Base-by-base conservation (phyloP, 1,140 invertebrate species). In the Ips typographus region DNA sequence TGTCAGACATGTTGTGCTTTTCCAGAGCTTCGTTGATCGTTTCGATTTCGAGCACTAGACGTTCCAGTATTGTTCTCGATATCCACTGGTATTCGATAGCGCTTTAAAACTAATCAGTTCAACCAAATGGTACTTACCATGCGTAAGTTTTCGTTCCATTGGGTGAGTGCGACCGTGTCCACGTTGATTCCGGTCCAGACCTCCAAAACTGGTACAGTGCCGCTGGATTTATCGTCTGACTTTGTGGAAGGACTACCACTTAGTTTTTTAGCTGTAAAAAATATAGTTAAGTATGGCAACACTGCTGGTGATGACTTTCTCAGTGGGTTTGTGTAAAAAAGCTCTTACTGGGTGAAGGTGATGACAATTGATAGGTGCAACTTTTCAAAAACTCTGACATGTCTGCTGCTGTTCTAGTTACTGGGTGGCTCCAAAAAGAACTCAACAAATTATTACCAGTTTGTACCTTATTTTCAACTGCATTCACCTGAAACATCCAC, bases 41-140 rank as follows among this genome's bases (percentile, higher is more conserved):
- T 55, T 88, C 84, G 69, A 94, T 92, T 82, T 93, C 91, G 51
- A 80, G 80, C 1, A 88, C 84, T 36, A 94, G 76, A 52, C 88
- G 83, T 73, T 87, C 83, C 8, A 94, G 78, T 66, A 94, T 89
- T 2, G 92, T 93, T 73, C 87, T 85, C 44, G 89, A 89, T 49
- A 94, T 85, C 91, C 92, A 94, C 90, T 92, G 75, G 47, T 82
- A 82, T 44, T 55, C 6, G 1, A 49, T 6, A 38, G 2, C 61
- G 5, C 39, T 41, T 40, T 39, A 36, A 73, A 77, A 78, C n/a
- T 53, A 43, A 55, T 47, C 40, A 38, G 37, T 57, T 7, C 38
- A 3, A 8, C 36, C 4, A n/a, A 53, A 2, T 39, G 4, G 0
- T 1, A 71, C 55, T 53, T 77, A 86, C 87, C 81, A 86, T 84